Evolutionary conservation across 2,888 invertebrate species (phyloP).

Genomic region (Orgyia antiqua): DNA sequence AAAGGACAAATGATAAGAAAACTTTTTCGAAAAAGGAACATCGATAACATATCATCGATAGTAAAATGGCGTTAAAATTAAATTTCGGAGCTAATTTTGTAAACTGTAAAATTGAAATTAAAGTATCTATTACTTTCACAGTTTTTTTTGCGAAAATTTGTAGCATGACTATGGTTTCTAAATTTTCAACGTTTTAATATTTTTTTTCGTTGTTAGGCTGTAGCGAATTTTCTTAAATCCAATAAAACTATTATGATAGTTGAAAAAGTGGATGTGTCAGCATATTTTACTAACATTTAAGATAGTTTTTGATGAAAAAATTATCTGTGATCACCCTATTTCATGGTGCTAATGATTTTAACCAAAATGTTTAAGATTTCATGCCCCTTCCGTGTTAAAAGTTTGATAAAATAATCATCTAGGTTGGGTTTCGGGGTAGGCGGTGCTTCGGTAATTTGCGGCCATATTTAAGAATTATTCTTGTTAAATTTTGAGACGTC

Average conservation of each 20-base stretch:
- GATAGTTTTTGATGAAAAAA: slow-evolving; percentile 21
- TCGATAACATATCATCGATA: no score
- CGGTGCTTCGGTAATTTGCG: slow-evolving; percentile 14
- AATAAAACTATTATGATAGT: slow-evolving; percentile 18
- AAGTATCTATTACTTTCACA: slow-evolving; percentile 16
- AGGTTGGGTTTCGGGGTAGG: slow-evolving; percentile 10
- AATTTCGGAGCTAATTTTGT: no score
- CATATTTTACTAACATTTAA: slow-evolving; percentile 8
- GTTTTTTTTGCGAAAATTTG: slow-evolving; percentile 5
- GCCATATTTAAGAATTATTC: no score
- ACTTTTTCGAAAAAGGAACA: no score
- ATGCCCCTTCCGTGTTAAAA: slow-evolving; percentile 31
- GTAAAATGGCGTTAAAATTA: slow-evolving; percentile 6
- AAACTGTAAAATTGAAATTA: no score
- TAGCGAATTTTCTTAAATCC: slow-evolving; percentile 14
- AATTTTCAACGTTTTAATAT: slow-evolving; percentile 19
- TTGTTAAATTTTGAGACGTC: background rate
- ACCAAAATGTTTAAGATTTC: slow-evolving; percentile 32
- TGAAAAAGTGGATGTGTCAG: slow-evolving; percentile 24
- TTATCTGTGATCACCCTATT: slow-evolving; percentile 34
- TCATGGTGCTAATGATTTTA: slow-evolving; percentile 34
- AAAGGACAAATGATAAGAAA: no score
- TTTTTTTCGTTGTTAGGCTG: slow-evolving; percentile 18
- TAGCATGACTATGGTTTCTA: slow-evolving; percentile 14
- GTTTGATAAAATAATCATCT: slow-evolving; percentile 34